A percentile compares a stretch with the other conserved stretches of the same genome.
Conservation (phyloP, 2,888 invertebrate genomes). For the Netelia melanura region DNA sequence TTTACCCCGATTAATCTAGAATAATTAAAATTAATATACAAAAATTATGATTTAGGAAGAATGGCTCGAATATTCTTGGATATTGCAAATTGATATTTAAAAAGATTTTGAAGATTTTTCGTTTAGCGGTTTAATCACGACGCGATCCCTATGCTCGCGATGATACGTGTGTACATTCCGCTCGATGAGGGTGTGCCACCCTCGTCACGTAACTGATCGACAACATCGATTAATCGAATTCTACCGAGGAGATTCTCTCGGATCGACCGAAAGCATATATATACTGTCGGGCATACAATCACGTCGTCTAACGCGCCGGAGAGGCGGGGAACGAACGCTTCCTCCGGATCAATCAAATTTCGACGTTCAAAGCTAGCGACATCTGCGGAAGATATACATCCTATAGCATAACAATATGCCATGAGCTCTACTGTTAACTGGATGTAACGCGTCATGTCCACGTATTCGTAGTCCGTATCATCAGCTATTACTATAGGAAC, state of each 20-base stretch:
- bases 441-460: not conserved
- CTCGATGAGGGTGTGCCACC: no score
- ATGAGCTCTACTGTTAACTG: not conserved
- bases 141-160: no score
- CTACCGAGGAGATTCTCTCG: slow-evolving; percentile 49
- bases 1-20: no score
- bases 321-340: slow-evolving; percentile 46
- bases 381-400: slow-evolving; percentile 2
- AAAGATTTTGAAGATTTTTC: not conserved
- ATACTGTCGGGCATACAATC: slow-evolving; percentile 36
- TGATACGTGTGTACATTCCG: no score
- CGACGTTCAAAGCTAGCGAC: slow-evolving; percentile 43
- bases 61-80: not conserved
- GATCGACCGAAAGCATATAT: slow-evolving; percentile 30
- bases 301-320: slow-evolving; percentile 28
- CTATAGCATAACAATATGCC: not conserved
- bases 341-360: slow-evolving; percentile 66
- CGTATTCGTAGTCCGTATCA: not conserved
- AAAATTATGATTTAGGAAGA: no score
- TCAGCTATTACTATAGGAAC: not conserved
- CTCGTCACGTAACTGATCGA: slow-evolving; percentile 11
- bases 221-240: slow-evolving; percentile 69
- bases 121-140: not conserved
- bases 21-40: not conserved
- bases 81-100: not conserved